These are phyloP conservation scores for Lumbricus terrestris DNA, from an alignment of 2,888 invertebrate genomes.

Conservation along the genomic window DNA sequence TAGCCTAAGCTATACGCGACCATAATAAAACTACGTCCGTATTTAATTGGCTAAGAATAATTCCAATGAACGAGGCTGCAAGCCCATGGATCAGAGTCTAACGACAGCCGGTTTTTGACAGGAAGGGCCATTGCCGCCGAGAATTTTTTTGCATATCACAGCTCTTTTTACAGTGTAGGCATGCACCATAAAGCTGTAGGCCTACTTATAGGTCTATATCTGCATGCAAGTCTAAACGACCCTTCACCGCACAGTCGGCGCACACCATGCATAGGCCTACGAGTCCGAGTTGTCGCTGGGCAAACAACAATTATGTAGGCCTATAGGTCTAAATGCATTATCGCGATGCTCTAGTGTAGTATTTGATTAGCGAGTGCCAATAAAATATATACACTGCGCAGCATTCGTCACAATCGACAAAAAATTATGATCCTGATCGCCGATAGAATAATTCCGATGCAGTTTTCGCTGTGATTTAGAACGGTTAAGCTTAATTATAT, in stretches of 20 bases:
- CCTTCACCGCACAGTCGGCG: not conserved
- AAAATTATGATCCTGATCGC: not conserved
- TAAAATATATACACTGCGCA: not conserved
- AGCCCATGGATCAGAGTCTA: too few relatives aligned
- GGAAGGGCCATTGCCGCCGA: too few relatives aligned
- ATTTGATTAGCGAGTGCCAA: not conserved
- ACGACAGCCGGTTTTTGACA: too few relatives aligned
- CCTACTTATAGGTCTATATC: not conserved
- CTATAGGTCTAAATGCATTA: too few relatives aligned
- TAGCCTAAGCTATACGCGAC: not conserved
- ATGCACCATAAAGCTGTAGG: not conserved
- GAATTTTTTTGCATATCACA: too few relatives aligned
- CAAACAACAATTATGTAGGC: not conserved
- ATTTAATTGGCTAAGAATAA: not conserved
- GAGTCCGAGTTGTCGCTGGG: not conserved
- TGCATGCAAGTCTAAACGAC: not conserved
- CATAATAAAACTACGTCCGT: not conserved
- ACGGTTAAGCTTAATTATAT: too few relatives aligned
- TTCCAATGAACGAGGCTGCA: too few relatives aligned
- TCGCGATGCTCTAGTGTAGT: not conserved
- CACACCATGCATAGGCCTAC: too few relatives aligned
- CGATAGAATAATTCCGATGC: not conserved
- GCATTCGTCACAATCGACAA: not conserved
- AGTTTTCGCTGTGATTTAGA: not conserved
- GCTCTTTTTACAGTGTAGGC: not conserved